These are phyloP conservation scores for Capromys pilorides DNA, from an alignment of 2,797 vertebrate genomes.

Conservation along the genomic window DNA sequence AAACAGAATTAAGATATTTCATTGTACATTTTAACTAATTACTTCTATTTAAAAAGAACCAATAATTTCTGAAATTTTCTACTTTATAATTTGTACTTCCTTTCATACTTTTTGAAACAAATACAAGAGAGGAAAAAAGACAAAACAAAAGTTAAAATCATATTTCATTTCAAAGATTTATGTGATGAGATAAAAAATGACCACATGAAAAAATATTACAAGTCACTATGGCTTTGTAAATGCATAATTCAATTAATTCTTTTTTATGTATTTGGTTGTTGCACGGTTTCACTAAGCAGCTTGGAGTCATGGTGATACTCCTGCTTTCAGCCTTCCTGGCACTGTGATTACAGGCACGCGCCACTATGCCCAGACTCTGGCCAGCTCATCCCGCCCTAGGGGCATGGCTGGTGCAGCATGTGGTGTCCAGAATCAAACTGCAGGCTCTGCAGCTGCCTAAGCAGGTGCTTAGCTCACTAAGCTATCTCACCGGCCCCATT, in stretches of 20 bases:
- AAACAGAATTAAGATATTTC: constrained; percentile 41
- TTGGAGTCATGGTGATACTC: too few species aligned
- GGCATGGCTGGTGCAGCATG: too few species aligned
- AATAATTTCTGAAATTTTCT: constrained; percentile 28
- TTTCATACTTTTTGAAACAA: not conserved
- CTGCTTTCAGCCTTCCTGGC: too few species aligned
- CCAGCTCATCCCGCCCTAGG: too few species aligned
- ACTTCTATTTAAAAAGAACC: constrained; percentile 34
- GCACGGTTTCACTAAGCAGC: too few species aligned
- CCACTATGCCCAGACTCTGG: too few species aligned
- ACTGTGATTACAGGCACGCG: too few species aligned
- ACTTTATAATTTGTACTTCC: not conserved
- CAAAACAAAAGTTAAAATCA: not conserved
- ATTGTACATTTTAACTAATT: constrained; percentile 20
- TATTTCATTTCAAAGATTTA: constrained; percentile 49
- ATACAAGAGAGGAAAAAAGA: not conserved
- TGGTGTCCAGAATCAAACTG: too few species aligned
- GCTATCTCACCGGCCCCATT: not conserved
- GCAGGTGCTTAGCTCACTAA: too few species aligned
- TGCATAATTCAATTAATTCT: constrained; percentile 24
- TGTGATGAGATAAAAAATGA: not conserved
- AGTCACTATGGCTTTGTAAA: not conserved
- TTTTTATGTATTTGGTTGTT: not conserved
- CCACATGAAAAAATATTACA: constrained; percentile 40
- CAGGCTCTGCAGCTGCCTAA: too few species aligned